These are phyloP conservation scores for Ophioderma brevispina DNA, from an alignment of 35 echinoderm and acorn worm genomes.

Conservation along the genomic window DNA sequence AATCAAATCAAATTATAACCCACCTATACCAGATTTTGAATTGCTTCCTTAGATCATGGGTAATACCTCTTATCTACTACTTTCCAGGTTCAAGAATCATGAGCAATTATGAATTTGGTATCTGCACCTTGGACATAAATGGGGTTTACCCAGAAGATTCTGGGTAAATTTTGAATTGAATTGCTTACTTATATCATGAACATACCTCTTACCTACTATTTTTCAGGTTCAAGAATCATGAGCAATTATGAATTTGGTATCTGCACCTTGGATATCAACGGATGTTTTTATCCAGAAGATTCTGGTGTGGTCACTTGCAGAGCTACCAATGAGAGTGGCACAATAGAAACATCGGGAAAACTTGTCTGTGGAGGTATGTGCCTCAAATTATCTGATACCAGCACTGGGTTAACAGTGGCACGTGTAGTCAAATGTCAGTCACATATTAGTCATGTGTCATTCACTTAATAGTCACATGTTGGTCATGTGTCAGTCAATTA, in stretches of 20 bases:
- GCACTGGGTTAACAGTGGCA: too few species aligned
- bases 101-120: conserved; percentile 90
- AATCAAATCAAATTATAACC: too few species aligned
- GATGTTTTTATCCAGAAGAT: conserved; percentile 95
- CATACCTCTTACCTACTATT: too few species aligned
- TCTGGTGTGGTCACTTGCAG: conserved; percentile 77
- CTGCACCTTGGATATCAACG: conserved; percentile 79
- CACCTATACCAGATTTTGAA: too few species aligned
- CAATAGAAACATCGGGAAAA: conserved; percentile 77
- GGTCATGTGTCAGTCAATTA: too few species aligned
- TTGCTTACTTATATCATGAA: not conserved
- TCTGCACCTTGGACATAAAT: conserved; percentile 81
- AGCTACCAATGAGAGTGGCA: conserved; percentile 76
- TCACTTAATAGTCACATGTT: too few species aligned
- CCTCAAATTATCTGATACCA: too few species aligned
- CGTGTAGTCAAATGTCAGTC: too few species aligned
- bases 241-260: conserved; percentile 92
- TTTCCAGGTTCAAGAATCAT: conserved; percentile 80
- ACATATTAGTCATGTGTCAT: too few species aligned
- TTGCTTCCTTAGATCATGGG: not conserved
- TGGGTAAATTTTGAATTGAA: too few species aligned
- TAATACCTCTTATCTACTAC: not conserved
- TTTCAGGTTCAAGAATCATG: conserved; percentile 79
- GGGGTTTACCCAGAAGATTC: conserved; percentile 94
- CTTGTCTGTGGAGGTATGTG: conserved; percentile 72